These are phyloP conservation scores for Prinia subflava DNA, from an alignment of 2,113 vertebrate species.

Conservation along the genomic window DNA sequence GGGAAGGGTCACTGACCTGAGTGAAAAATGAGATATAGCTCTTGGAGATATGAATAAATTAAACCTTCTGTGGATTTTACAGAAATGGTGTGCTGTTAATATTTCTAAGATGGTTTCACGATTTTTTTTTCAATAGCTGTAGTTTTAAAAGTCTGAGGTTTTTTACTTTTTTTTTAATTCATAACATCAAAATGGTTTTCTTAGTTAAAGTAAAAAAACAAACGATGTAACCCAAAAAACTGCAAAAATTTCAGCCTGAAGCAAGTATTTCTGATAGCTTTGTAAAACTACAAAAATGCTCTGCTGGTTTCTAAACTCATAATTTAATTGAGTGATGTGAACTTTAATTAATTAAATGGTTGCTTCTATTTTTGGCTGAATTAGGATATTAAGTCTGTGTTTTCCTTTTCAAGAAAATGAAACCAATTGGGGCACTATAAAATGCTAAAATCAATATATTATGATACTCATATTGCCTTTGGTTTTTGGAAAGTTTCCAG, in stretches of 20 bases:
- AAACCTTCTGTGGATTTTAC: not conserved
- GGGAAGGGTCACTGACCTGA: not conserved
- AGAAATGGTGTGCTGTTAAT: not conserved
- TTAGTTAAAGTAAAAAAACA: not conserved
- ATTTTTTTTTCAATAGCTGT: not conserved
- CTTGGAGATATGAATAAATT: not conserved
- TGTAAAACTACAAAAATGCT: not conserved
- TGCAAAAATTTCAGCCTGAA: not conserved
- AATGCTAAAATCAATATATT: not conserved
- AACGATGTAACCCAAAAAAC: not conserved
- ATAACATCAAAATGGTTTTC: not conserved
- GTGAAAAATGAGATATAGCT: not conserved
- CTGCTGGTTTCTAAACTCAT: not conserved
- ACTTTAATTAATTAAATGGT: constrained; percentile 43
- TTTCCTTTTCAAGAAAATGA: not conserved
- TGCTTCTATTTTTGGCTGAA: constrained; percentile 26
- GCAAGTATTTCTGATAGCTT: not conserved
- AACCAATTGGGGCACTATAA: not conserved
- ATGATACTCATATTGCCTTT: not conserved
- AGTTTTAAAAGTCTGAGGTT: not conserved
- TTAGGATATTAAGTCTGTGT: not conserved
- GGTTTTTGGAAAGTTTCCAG: not conserved
- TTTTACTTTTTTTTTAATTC: not conserved
- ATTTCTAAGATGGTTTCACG: not conserved
- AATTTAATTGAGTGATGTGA: constrained; percentile 27